These are phyloP conservation scores for Pterocles burchelli DNA, from an alignment of 2,113 vertebrate genomes.

Conservation along the genomic window DNA sequence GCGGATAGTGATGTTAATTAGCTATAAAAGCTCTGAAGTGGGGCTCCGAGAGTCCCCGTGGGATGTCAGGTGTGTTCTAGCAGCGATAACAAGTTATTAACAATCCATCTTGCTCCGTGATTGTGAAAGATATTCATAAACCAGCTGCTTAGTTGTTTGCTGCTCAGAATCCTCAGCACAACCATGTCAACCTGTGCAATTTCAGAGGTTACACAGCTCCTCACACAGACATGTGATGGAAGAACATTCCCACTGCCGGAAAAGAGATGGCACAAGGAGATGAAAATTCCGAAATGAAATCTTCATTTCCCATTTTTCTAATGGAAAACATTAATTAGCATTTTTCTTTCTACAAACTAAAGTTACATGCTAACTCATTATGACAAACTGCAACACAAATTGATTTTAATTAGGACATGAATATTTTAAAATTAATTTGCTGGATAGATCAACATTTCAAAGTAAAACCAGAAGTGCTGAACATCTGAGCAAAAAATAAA, in stretches of 20 bases:
- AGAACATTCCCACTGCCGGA: neutral
- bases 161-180: neutral
- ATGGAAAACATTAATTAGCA: conserved; percentile 57
- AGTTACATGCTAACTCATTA: conserved; percentile 56
- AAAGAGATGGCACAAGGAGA: neutral
- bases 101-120: neutral
- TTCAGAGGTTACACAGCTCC: neutral
- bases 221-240: neutral
- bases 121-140: neutral
- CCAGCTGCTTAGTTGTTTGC: neutral
- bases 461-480: conserved; percentile 68
- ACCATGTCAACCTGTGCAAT: neutral
- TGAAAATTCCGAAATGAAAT: neutral
- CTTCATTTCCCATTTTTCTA: neutral
- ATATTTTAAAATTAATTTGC: conserved; percentile 75
- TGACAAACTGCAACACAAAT: conserved; percentile 68
- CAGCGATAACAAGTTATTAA: neutral
- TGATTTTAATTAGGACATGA: conserved; percentile 76
- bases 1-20: conserved; percentile 33
- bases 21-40: conserved; percentile 30
- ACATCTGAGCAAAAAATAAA: conserved; percentile 70
- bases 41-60: neutral
- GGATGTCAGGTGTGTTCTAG: conserved; percentile 32
- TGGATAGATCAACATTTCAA: conserved; percentile 71
- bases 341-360: conserved; percentile 52